Evolutionary conservation across 2,797 vertebrate genomes (phyloP), one percentile per base, ranked within the genome.

Genomic region (Girardinus metallicus): DNA sequence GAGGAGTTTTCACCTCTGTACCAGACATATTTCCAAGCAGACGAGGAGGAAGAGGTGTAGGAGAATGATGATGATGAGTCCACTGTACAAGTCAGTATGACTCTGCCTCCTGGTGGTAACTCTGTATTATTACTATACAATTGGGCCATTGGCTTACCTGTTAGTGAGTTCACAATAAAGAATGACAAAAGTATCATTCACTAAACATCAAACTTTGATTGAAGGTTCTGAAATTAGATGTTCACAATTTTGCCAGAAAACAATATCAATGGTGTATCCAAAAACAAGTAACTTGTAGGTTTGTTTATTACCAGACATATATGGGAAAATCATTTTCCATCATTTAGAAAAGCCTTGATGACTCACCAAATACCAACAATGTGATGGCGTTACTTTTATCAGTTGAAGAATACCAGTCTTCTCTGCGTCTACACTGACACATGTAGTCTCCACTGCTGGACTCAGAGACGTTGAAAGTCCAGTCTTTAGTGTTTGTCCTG

Each of bases 71-170:
- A 49, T 49, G 15, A 39, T 39, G 39, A 39, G 39, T 39, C 6
- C 39, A 39, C 12, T 15, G 44, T 39, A 39, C 46, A 73, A 7
- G 44, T 34, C 72, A 73, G 43, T 13, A n/a, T 73, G 29, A 51
- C 72, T 13, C 72, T 73, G 72, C 72, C 46, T 49, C 72, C 72
- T 16, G 34, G 46, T 73, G 46, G 72, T 47, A 10, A 39, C 39
- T 10, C 46, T 51, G 44, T 26, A 9, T 26, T 55, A 15, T 55
- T 26, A 1, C 1, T 3, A n/a, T 8, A 10, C 51, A 73, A 29
- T 49, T 73, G 72, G 16, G 10, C 44, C 46, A 51, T 73, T 73
- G 72, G 72, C 49, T 73, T 47, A 9, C 26, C 72, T 73, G 47
- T 49, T 26, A 10, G 39, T 39, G 72, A 34, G 71, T 49, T 73